These are phyloP conservation scores for Auanema freiburgensis DNA, from an alignment of 2,888 invertebrate species.

Conservation along the genomic window DNA sequence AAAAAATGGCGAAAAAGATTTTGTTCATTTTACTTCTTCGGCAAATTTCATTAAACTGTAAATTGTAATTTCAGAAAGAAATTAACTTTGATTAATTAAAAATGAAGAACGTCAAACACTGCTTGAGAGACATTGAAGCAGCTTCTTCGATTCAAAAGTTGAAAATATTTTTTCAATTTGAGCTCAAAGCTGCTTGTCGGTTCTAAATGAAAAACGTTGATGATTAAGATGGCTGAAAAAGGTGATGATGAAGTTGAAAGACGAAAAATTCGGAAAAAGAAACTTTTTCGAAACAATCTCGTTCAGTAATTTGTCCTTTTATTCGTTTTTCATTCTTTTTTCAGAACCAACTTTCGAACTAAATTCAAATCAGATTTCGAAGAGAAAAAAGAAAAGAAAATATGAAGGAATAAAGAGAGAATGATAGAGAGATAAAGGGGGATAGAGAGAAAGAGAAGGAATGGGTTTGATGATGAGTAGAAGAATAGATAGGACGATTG, in stretches of 20 bases:
- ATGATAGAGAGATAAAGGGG: neutral
- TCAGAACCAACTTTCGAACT: neutral
- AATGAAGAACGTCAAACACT: slow-evolving; percentile 23
- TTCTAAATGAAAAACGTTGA: slow-evolving; percentile 25
- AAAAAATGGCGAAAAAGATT: too few relatives aligned
- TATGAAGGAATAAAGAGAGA: neutral
- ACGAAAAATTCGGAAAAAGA: too few relatives aligned
- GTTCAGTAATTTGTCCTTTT: neutral
- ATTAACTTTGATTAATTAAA: slow-evolving; percentile 11
- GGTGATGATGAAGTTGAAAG: slow-evolving; percentile 22
- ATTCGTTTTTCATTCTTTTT: slow-evolving; percentile 5
- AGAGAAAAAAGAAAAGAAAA: slow-evolving; percentile 1
- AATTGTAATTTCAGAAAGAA: slow-evolving; percentile 21
- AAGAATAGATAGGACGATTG: too few relatives aligned
- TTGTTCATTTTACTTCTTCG: too few relatives aligned
- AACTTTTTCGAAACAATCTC: slow-evolving; percentile 3
- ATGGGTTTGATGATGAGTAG: too few relatives aligned
- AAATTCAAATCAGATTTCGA: neutral
- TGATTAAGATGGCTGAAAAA: slow-evolving; percentile 9
- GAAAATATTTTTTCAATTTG: slow-evolving; percentile 25
- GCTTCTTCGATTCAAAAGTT: too few relatives aligned
- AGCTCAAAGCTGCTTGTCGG: slow-evolving; percentile 13
- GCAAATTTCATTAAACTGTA: too few relatives aligned
- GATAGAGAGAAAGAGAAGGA: neutral
- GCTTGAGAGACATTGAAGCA: slow-evolving; percentile 13